Percentiles rank a stretch among this genome's conserved stretches.
phyloP scores from a whole-genome alignment of 2,113 vertebrate genomes.

The Albula glossodonta region DNA sequence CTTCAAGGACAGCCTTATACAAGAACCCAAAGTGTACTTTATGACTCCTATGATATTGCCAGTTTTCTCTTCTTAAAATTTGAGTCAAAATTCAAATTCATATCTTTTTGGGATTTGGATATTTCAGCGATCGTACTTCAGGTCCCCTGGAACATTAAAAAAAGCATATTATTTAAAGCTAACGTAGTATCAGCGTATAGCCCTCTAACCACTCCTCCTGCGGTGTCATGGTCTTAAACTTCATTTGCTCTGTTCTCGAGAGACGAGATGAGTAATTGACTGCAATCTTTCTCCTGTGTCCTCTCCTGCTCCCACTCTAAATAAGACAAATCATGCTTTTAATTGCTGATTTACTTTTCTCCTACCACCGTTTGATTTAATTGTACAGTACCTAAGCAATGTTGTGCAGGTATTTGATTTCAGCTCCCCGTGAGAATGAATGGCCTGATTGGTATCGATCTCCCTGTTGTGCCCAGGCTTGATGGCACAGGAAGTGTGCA shows the following conservation, averaged over 20 bases:
- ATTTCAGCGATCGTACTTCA: no score
- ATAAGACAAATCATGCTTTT: neutral
- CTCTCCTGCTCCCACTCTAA: neutral
- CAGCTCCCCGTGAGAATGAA: neutral
- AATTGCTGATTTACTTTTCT: no score
- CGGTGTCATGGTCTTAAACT: neutral
- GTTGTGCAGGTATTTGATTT: neutral
- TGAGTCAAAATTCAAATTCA: no score
- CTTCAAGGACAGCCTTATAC: neutral
- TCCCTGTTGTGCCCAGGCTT: neutral
- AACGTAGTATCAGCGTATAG: neutral
- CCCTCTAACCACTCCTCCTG: neutral
- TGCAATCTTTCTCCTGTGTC: neutral
- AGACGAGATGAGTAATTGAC: neutral
- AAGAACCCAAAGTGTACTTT: neutral
- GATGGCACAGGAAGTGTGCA: neutral
- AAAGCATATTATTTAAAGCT: neutral
- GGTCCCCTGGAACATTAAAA: neutral
- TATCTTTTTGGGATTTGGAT: no score
- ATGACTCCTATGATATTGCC: neutral
- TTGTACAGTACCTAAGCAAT: conserved; percentile 7
- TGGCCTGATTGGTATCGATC: conserved; percentile 1
- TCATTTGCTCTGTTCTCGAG: neutral
- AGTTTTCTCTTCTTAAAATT: no score
- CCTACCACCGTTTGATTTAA: neutral